Conservation (phyloP, 2,797 vertebrate genomes). For the Silurus lanzhouensis region DNA sequence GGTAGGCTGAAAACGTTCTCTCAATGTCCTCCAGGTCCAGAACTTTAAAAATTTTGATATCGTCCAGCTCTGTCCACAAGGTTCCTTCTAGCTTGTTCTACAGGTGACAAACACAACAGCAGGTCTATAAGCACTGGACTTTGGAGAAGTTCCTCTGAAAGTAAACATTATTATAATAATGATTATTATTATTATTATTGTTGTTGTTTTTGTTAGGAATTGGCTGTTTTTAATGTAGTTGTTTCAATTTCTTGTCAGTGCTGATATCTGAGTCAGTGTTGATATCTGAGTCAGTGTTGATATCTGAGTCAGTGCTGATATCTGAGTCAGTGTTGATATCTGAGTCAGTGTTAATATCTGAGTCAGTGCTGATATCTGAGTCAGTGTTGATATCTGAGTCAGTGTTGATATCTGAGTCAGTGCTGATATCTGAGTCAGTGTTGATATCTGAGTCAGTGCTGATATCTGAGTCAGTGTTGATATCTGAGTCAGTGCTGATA, state of each 20-base stretch:
- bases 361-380: background rate
- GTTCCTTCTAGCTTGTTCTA: conserved; percentile 83
- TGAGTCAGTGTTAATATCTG: background rate
- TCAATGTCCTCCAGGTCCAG: conserved; percentile 85
- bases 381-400: background rate
- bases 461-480: background rate
- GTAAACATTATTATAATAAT: no score
- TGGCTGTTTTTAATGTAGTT: no score
- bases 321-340: background rate
- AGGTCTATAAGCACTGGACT: background rate
- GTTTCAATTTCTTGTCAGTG: no score
- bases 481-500: background rate
- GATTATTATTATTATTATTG: background rate
- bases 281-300: background rate
- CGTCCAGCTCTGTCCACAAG: conserved; percentile 84
- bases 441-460: no score
- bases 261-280: no score
- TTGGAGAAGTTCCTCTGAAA: background rate
- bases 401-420: background rate
- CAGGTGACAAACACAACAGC: background rate
- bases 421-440: no score
- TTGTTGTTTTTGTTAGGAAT: no score
- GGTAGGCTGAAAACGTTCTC: conserved; percentile 86
- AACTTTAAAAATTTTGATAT: conserved; percentile 77
- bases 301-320: background rate